Percentiles rank a stretch among this genome's conserved stretches.
Evolutionary conservation across 2,797 vertebrate species (phyloP).

Genomic region (Danio kyathit): DNA sequence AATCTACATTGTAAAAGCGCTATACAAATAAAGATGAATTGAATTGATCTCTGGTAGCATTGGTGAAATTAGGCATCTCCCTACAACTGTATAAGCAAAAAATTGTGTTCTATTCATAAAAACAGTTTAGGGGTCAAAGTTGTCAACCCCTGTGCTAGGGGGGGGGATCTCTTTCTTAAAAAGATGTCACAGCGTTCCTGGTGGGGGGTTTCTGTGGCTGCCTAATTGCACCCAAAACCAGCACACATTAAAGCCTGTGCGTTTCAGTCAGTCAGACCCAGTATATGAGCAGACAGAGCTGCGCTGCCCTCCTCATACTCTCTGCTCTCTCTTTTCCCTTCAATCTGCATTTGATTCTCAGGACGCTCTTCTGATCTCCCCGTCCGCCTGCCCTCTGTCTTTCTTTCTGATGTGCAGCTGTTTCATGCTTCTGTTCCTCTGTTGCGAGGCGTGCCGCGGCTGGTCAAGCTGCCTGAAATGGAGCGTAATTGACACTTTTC

Average conservation of each 20-base stretch:
- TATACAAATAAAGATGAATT: no score
- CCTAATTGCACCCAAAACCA: conserved; percentile 34
- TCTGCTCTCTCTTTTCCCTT: background rate
- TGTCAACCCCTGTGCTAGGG: background rate
- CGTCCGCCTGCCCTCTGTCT: background rate
- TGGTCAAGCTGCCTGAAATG: conserved; percentile 43
- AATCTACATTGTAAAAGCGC: no score
- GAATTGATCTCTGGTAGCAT: no score
- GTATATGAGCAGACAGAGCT: background rate
- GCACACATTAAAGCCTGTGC: conserved; percentile 11
- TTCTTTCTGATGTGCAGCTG: conserved; percentile 39
- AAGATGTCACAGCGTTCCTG: background rate
- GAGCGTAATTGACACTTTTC: conserved; percentile 55
- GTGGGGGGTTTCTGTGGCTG: background rate
- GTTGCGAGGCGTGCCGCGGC: conserved; percentile 29
- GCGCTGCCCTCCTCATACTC: background rate
- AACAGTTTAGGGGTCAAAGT: no score
- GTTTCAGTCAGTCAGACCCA: no score
- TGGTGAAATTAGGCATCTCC: no score
- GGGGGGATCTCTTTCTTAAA: background rate
- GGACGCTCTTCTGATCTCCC: background rate
- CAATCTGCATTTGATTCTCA: conserved; percentile 14
- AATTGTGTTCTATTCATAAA: no score
- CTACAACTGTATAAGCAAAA: no score
- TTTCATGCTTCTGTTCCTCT: conserved; percentile 41